Conservation (phyloP, 1,140 invertebrate genomes). For the Mizuhopecten yessoensis region DNA sequence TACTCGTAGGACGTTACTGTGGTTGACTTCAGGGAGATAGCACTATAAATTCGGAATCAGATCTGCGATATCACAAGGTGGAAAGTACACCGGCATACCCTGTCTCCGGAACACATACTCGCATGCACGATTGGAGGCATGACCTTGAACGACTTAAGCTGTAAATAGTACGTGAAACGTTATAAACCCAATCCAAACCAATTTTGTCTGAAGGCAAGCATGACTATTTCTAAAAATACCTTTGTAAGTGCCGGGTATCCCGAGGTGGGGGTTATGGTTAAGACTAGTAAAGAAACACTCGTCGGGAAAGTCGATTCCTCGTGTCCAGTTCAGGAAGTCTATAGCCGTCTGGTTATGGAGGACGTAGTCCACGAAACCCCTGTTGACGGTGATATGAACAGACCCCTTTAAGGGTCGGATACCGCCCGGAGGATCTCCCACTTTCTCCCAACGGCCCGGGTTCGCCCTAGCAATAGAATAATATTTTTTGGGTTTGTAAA, state of each 20-base stretch:
- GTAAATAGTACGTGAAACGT: no score
- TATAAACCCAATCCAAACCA: no score
- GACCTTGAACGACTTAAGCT: no score
- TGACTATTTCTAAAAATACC: constrained; percentile 57
- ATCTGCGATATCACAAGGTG: no score
- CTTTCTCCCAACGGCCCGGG: constrained; percentile 21
- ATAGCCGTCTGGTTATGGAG: constrained; percentile 62
- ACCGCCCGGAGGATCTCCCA: constrained; percentile 54
- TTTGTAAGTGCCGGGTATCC: constrained; percentile 67
- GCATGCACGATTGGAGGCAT: no score
- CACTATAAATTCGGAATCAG: no score
- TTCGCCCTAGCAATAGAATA: constrained; percentile 11
- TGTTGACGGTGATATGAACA: constrained; percentile 65
- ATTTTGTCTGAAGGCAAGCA: no score
- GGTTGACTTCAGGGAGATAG: no score
- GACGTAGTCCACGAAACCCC: constrained; percentile 74
- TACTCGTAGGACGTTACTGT: no score
- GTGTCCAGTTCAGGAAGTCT: constrained; percentile 72
- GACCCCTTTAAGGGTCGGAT: constrained; percentile 68
- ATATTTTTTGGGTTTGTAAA: no score
- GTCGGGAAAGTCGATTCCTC: constrained; percentile 68
- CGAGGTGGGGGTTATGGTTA: constrained; percentile 72
- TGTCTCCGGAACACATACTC: no score
- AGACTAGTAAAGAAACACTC: constrained; percentile 73
- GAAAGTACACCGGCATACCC: no score